Evolutionary conservation across 2,888 invertebrate genomes (phyloP), one percentile per base, ranked within the genome.

Genomic region (Chrysopilus asiliformis): DNA sequence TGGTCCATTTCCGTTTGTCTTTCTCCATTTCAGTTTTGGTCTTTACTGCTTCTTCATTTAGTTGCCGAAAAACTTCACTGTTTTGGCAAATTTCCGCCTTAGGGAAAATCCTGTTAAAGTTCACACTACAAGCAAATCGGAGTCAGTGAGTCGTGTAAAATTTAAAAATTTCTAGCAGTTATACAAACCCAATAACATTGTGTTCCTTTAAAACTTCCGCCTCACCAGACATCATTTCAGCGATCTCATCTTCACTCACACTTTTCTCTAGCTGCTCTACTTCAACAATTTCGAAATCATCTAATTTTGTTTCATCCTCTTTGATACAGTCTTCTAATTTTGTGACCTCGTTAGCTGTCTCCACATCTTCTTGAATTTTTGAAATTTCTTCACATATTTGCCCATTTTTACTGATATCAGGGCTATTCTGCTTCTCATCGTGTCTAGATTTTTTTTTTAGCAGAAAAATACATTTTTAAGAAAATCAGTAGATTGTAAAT

Each of bases 71-170:
- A 0, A 80, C 79, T 52, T 76, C 75, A 4, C 80, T 80, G 47
- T 72, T 68, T 53, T 73, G 76, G 6, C 79, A 61, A 1, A 72
- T 69, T 4, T 71, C 71, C 15, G 71, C 67, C 39, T 76, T 70
- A 0, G 79, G 79, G 28, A 73, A 72, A 36, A 78, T 70, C 51
- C 75, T 74, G 47, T 74, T 69, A 58, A 77, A 73, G 62, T 79
- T 77, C n/a, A 76, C 73, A 44, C 78, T 74, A 30, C 24, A 18
- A 38, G 26, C 27, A 16, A 35, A 14, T 36, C 13, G 20, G 22
- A 30, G 22, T 16, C 7, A n/a, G 26, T 32, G 15, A 16, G n/a
- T 12, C 22, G 18, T 5, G 12, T 2, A 22, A 8, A 29, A 31
- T 14, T 32, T 14, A 6, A 16, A 2, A 22, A 24, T 12, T 8